Base-by-base conservation (phyloP, 2,797 vertebrate species). In the Dermochelys coriacea region DNA sequence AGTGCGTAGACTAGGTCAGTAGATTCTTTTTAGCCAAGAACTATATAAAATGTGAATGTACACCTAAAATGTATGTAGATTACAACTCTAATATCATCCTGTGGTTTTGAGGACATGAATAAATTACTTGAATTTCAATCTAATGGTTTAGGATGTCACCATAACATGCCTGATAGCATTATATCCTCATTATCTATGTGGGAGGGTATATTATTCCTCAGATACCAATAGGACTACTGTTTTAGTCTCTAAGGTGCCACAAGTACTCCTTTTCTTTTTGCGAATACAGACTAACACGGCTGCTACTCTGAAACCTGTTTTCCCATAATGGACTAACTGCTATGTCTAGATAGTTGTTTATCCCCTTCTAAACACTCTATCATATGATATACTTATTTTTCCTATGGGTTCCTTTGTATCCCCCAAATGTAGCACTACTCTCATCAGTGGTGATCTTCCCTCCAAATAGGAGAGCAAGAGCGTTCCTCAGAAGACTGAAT, bases 401-500 rank as follows among this genome's bases (percentile, higher is more conserved):
- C 68, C 25, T 12, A 6, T 41, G 68, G n/a, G 27, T 9, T 45
- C 49, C 29, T 0, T 61, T 49, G 52, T 6, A 57, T n/a, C 14
- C 5, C 41, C 41, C 29, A 82, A 78, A 61, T 3, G 12, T 27
- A 5, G 55, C 50, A 4, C 29, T 59, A 34, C 16, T 82, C 8
- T 68, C 50, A 12, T 12, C 12, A 34, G 0, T 2, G 47, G 14
- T 31, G 23, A 0, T 12, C 27, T 14, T 27, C 41, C 34, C 21
- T 4, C 45, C 49, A 5, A 1, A 0, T 9, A 45, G 27, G 81
- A 88, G 37, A 55, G 12, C 18, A 8, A 1, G 45, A 23, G 23
- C 5, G 31, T 9, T 55, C 59, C 14, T 78, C 49, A 82, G 64
- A 52, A 12, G 1, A 31, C 29, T 14, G 1, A 3, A 45, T 23